A percentile compares a stretch with the other conserved stretches of the same genome.
These are phyloP conservation scores for Aphelinus certus DNA, from an alignment of 1,140 invertebrate species.

Conservation along the genomic window DNA sequence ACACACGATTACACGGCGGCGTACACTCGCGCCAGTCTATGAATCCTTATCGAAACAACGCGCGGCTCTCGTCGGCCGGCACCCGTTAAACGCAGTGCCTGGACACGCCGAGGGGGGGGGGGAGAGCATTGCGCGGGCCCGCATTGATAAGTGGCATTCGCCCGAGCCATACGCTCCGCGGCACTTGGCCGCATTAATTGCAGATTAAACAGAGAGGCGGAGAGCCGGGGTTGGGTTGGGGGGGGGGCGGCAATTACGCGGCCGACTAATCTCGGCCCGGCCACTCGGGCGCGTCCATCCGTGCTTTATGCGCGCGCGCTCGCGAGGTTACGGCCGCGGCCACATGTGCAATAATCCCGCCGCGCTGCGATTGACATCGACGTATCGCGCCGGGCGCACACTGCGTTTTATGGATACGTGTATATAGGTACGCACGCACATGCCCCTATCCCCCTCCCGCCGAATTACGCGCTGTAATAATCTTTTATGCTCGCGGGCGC, in stretches of 20 bases:
- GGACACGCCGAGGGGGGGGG: not conserved
- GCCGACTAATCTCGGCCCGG: constrained; percentile 58
- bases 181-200: constrained; percentile 65
- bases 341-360: constrained; percentile 26
- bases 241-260: constrained; percentile 55
- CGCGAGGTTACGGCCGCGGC: not conserved
- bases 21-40: no score
- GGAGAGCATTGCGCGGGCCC: not conserved
- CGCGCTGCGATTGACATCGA: constrained; percentile 39
- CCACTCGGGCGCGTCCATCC: constrained; percentile 54
- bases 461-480: not conserved
- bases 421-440: not conserved
- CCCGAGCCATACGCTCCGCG: constrained; percentile 52
- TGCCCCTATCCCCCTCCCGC: not conserved
- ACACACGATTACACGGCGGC: no score
- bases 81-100: not conserved
- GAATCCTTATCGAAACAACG: no score
- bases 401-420: constrained; percentile 19
- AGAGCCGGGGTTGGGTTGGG: no score
- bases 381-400: not conserved
- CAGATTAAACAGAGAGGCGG: constrained; percentile 60
- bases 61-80: no score
- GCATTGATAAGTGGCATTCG: constrained; percentile 61
- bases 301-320: constrained; percentile 48
- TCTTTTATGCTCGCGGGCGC: constrained; percentile 27